Evolutionary conservation across 2,888 invertebrate genomes (phyloP).

Genomic region (Aethes cnicana): DNA sequence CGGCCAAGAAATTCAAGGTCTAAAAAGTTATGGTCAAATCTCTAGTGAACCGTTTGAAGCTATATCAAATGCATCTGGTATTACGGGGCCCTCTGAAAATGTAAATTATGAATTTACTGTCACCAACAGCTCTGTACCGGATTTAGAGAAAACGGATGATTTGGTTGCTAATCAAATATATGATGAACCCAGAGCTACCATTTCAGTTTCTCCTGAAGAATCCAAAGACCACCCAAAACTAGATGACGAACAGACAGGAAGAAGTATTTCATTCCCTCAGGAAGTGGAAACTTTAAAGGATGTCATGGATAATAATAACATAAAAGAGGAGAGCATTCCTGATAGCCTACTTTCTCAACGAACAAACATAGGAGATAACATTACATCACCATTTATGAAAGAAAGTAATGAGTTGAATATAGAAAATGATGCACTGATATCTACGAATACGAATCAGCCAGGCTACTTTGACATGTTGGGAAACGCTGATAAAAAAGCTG

Average conservation of each 20-base stretch:
- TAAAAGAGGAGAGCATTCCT: no score
- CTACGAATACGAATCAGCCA: background rate
- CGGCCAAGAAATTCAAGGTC: slow-evolving; percentile 1
- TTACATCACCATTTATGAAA: background rate
- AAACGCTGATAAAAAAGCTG: background rate
- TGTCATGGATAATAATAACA: no score
- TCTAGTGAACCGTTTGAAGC: background rate
- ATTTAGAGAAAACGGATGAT: background rate
- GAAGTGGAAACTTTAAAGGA: no score
- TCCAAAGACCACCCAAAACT: no score
- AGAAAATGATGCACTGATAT: background rate
- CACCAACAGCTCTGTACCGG: no score
- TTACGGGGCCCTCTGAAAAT: background rate
- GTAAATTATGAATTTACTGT: background rate
- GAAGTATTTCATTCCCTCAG: no score
- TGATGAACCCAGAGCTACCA: background rate
- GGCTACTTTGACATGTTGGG: background rate
- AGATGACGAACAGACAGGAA: no score
- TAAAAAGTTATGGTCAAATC: background rate
- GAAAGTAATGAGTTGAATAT: background rate
- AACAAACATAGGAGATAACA: background rate
- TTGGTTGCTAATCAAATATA: background rate
- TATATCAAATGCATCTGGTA: background rate
- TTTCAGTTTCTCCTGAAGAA: no score
- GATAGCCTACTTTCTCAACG: no score